These are phyloP conservation scores for Lasius platythorax DNA, from an alignment of 2,888 invertebrate genomes.

Conservation along the genomic window DNA sequence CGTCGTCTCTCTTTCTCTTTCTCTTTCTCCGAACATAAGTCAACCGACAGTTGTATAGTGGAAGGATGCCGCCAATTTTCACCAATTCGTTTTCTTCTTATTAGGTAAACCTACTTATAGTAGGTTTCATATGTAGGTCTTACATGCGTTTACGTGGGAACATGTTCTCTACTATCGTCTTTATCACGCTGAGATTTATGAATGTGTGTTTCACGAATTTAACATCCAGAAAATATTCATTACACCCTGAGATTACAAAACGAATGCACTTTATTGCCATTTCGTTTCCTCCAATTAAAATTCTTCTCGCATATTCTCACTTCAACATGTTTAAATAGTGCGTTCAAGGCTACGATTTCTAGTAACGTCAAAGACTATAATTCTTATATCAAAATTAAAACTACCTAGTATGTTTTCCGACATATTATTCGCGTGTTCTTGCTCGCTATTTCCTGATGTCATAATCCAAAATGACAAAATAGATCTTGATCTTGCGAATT, in stretches of 20 bases:
- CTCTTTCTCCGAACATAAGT: slow-evolving; percentile 9
- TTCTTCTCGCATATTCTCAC: neutral
- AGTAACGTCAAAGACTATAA: neutral
- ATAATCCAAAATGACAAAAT: slow-evolving; percentile 6
- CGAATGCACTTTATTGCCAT: neutral
- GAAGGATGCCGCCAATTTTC: slow-evolving; percentile 20
- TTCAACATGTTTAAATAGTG: neutral
- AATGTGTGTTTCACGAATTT: neutral
- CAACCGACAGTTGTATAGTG: neutral
- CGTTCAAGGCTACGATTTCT: too few species aligned
- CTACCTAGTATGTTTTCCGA: neutral
- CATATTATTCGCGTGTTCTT: neutral
- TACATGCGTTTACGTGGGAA: neutral
- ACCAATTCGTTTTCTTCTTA: slow-evolving; percentile 53
- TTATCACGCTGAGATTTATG: neutral
- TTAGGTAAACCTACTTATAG: slow-evolving; percentile 38
- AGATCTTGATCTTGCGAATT: neutral
- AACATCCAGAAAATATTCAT: slow-evolving; percentile 2
- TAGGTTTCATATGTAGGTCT: neutral
- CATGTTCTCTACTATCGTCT: neutral
- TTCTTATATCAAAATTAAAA: neutral
- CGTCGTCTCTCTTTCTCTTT: neutral
- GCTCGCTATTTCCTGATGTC: neutral
- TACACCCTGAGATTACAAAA: neutral
- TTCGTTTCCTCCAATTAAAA: neutral